These are phyloP conservation scores for Melanostoma scalare DNA, from an alignment of 2,888 invertebrate species.

Conservation along the genomic window DNA sequence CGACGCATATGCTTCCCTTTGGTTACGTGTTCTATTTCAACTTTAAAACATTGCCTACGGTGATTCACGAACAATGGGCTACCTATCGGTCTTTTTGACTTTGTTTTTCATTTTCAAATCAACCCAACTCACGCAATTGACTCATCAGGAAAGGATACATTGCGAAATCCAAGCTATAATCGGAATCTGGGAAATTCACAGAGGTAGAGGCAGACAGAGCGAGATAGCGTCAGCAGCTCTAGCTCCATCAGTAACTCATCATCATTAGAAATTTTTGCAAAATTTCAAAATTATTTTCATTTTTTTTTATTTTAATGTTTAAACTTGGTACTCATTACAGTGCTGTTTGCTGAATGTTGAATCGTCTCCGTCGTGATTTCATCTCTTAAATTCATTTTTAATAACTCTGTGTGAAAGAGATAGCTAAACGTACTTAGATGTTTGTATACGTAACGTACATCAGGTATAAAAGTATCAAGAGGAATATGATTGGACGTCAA, in stretches of 20 bases:
- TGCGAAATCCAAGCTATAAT: slow-evolving; percentile 39
- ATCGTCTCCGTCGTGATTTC: slow-evolving; percentile 49
- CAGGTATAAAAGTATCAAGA: neutral
- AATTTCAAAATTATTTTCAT: slow-evolving; percentile 47
- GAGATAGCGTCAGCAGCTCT: neutral
- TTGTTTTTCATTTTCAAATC: slow-evolving; percentile 35
- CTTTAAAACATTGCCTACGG: slow-evolving; percentile 26
- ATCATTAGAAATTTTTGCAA: slow-evolving; percentile 68
- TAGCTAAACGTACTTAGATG: slow-evolving; percentile 6
- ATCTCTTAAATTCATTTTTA: slow-evolving; percentile 69
- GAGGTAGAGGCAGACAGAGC: slow-evolving; percentile 1
- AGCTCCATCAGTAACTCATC: slow-evolving; percentile 70
- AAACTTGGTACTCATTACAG: slow-evolving; percentile 35
- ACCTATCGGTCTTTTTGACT: slow-evolving; percentile 64
- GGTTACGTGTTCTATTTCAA: slow-evolving; percentile 32
- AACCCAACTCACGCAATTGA: slow-evolving; percentile 63
- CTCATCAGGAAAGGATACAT: slow-evolving; percentile 50
- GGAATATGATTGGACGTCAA: slow-evolving; percentile 30
- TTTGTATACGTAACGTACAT: neutral
- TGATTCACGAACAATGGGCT: slow-evolving; percentile 38
- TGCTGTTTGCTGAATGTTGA: slow-evolving; percentile 18
- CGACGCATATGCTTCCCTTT: slow-evolving; percentile 57
- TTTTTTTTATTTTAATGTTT: slow-evolving; percentile 30
- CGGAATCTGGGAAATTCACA: slow-evolving; percentile 51
- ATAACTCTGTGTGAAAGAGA: slow-evolving; percentile 44